phyloP scores from a whole-genome alignment of 2,113 vertebrate species.

The Entomyzon cyanotis region DNA sequence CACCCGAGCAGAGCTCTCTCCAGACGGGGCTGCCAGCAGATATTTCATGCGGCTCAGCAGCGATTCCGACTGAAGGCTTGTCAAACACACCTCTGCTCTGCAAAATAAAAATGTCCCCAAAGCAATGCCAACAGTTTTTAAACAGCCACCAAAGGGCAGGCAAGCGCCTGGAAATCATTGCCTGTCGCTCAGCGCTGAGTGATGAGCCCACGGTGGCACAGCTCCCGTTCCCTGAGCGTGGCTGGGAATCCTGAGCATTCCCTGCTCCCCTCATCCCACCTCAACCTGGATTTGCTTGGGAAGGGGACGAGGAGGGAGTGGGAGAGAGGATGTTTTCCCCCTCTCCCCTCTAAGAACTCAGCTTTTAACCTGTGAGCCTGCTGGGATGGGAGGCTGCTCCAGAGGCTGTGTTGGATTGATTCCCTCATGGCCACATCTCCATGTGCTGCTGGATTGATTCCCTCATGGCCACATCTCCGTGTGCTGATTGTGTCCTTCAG shows the following conservation, averaged over 20 bases:
- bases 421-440: neutral
- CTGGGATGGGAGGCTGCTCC: neutral
- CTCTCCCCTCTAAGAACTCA: neutral
- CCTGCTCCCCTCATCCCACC: neutral
- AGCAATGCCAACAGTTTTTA: neutral
- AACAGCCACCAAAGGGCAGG: neutral
- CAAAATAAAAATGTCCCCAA: neutral
- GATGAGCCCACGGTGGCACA: neutral
- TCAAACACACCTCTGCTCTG: neutral
- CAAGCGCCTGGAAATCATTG: neutral
- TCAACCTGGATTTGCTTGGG: too few species aligned
- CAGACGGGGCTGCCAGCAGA: neutral
- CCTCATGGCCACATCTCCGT: neutral
- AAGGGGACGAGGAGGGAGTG: rapidly evolving
- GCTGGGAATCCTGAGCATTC: neutral
- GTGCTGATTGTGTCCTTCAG: neutral
- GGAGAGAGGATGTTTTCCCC: rapidly evolving
- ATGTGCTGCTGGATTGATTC: neutral
- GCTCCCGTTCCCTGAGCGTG: neutral
- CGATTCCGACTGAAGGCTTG: neutral
- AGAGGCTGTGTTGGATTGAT: neutral
- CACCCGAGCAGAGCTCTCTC: neutral
- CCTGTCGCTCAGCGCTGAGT: neutral
- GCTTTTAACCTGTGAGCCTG: neutral
- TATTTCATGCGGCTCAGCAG: neutral